Evolutionary conservation across 1,140 invertebrate genomes (phyloP), one percentile per base, ranked within the genome.

Genomic region (Hycleus cichorii): DNA sequence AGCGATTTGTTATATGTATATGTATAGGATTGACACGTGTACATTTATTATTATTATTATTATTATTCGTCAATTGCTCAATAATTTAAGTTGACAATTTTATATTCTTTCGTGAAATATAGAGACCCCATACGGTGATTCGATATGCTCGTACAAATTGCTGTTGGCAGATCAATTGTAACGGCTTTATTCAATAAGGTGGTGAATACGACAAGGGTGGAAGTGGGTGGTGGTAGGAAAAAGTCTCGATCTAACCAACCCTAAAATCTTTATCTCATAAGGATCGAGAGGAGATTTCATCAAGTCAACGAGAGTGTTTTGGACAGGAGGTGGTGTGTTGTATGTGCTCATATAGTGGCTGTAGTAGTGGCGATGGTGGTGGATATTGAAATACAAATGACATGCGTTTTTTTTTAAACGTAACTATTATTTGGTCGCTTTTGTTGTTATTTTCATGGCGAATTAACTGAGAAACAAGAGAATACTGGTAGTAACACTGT

Each of bases 401-500:
- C 32, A 32, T 32, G 32, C 27, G 7, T 7, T 32, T 4, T 32
- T 32, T 32, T 32, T 5, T 32, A 2, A 18, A 18, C 18, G 18
- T 18, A 18, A 18, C 18, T 18, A 18, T 18, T 18, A 18, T 18
- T 18, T 18, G 18, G 18, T 18, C 18, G 18, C 18, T 18, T 18
- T 18, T 18, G 18, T 18, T 18, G 18, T 18, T 18, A 18, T 18
- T 18, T 18, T 18, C 18, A 18, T 18, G 18, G 32, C 32, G 7
- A 32, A 32, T 32, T 32, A 32, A 32, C 32, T 18, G 32, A 3
- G 7, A 32, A 32, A 32, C 32, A 32, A 7, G 32, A 69, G 68
- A 64, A 69, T 66, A 66, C 64, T 68, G 64, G 67, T 70, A 68
- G 18, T 18, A 18, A 18, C 18, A 69, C 68, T 68, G 65, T 70